Base-by-base conservation (phyloP, 1,140 invertebrate species). In the Grapholita molesta region DNA sequence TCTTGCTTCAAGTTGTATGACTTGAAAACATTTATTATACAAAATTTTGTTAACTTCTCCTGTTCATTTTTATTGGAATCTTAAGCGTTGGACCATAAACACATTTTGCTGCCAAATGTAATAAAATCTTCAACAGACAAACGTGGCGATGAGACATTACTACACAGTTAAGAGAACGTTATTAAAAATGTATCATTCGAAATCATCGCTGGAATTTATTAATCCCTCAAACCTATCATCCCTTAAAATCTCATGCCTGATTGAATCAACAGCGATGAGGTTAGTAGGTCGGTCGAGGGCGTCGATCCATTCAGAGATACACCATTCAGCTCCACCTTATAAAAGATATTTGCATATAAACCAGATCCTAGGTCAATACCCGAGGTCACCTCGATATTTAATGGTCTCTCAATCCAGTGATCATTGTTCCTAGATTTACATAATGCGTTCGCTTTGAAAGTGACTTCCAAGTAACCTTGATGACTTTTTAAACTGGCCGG, bases 241-340 rank as follows among this genome's bases (percentile, higher is more conserved):
- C 55, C 55, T 25, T 61, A 30, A 61, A 61, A 61, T 25, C n/a
- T 9, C 42, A 48, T 1, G 15, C 42, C 15, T 30, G 55, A 28
- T 61, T 61, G 55, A 48, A 21, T 48, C 42, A 48, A 61, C 18
- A 28, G 42, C 15, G 18, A 25, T 61, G 55, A 32, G 70, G 67
- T 68, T 67, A 72, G 38, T 65, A 25, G 70, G 70, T 72, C 70
- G n/a, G n/a, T n/a, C n/a, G n/a, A 55, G 32, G 70, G 64, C 67
- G 70, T 33, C 9, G 52, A 18, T 15, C 64, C 64, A 69, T 69
- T 69, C 64, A 72, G 53, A 67, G 32, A 33, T 24, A n/a, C 33
- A 12, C 38, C 30, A 52, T 71, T 64, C 66, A 67, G 33, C 35
- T 38, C 23, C 52, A 30, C 24, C 55, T 61, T 61, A 30, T 61